These are phyloP conservation scores for Theropithecus gelada DNA, from an alignment of 2,113 vertebrate species.

Conservation along the genomic window DNA sequence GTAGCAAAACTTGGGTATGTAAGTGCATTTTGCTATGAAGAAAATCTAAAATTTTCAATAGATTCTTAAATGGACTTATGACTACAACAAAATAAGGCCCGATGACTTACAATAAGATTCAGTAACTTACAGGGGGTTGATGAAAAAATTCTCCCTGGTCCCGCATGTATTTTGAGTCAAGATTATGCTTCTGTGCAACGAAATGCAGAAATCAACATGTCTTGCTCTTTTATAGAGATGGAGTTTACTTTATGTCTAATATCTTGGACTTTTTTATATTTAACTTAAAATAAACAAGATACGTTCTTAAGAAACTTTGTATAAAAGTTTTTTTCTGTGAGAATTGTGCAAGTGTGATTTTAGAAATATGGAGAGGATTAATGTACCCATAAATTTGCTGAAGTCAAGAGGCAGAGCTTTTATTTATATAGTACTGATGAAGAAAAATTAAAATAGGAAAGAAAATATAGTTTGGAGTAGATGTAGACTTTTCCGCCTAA, in stretches of 20 bases:
- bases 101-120: neutral
- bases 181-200: neutral
- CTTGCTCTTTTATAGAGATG: neutral
- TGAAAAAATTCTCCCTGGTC: neutral
- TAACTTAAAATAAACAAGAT: neutral
- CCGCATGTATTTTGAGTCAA: neutral
- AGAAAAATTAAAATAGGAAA: constrained; percentile 4
- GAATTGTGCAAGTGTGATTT: neutral
- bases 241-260: constrained; percentile 26
- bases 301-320: neutral
- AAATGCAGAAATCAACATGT: neutral
- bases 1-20: neutral
- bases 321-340: neutral
- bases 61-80: neutral
- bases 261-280: neutral
- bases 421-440: neutral
- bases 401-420: neutral
- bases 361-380: neutral
- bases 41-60: neutral
- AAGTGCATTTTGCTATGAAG: neutral
- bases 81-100: neutral
- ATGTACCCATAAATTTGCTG: neutral
- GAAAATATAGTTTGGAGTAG: neutral
- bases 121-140: neutral
- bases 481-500: neutral